Conservation (phyloP, 1,140 invertebrate species). For the Papilio xuthus region DNA sequence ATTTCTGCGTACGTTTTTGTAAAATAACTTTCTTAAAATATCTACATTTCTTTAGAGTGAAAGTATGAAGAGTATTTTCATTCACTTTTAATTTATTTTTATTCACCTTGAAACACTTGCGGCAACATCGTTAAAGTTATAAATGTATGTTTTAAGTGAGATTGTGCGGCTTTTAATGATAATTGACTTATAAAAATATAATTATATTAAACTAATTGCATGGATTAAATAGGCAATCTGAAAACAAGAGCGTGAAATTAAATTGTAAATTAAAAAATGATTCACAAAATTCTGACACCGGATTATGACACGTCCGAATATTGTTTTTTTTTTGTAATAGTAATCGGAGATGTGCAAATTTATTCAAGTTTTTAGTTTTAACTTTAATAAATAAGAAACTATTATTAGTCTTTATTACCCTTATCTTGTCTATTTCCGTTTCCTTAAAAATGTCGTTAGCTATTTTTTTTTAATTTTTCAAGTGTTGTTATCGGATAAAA, state of each 20-base stretch:
- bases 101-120: constrained; percentile 25
- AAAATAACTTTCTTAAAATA: constrained; percentile 20
- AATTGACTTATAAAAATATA: constrained; percentile 15
- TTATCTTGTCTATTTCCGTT: constrained; percentile 2
- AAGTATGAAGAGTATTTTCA: constrained; percentile 28
- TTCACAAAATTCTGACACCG: neutral
- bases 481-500: no score
- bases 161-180: neutral
- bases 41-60: neutral
- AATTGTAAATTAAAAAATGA: neutral
- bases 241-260: constrained; percentile 19
- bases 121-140: constrained; percentile 1
- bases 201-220: constrained; percentile 8
- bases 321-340: no score
- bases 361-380: neutral
- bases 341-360: neutral
- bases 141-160: constrained; percentile 9
- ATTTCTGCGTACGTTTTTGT: neutral
- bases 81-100: constrained; percentile 3
- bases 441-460: neutral
- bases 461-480: no score
- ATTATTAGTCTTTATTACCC: neutral
- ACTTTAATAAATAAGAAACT: neutral
- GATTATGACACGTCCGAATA: neutral
- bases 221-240: neutral